Conservation (phyloP, 2,888 invertebrate genomes). For the Cosmia pyralina region DNA sequence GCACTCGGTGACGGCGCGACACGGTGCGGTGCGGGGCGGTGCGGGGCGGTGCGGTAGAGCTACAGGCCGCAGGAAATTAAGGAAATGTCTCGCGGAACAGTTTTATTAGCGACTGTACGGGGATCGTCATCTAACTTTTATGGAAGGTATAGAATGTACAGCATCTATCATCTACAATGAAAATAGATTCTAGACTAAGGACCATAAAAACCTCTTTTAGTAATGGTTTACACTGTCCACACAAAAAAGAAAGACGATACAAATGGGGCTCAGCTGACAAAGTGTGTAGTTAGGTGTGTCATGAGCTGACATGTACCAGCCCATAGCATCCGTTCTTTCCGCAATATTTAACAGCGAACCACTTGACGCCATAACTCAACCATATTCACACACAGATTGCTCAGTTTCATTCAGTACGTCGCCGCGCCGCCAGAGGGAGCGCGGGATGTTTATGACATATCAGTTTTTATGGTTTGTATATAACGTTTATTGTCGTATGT, state of each 20-base stretch:
- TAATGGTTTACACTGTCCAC: not conserved
- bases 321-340: constrained; percentile 12
- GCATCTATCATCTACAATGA: not conserved
- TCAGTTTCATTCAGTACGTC: constrained; percentile 25
- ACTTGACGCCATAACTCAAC: constrained; percentile 18
- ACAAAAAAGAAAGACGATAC: not conserved
- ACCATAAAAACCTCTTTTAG: not conserved
- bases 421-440: constrained; percentile 36
- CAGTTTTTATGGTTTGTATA: constrained; percentile 32
- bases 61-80: constrained; percentile 8
- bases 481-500: constrained; percentile 20
- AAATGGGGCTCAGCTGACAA: not conserved
- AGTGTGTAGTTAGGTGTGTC: not conserved
- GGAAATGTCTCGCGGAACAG: not conserved
- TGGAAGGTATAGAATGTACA: not conserved
- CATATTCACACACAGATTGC: constrained; percentile 35
- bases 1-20: constrained; percentile 38
- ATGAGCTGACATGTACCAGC: not conserved
- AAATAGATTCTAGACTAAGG: not conserved
- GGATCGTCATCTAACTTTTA: not conserved
- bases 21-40: constrained; percentile 33
- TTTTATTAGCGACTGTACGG: not conserved
- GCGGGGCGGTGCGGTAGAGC: not conserved
- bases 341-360: constrained; percentile 26
- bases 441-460: constrained; percentile 36